Base-by-base conservation (phyloP, 37 sponge, comb jelly and placozoan species). In the Mnemiopsis leidyi region DNA sequence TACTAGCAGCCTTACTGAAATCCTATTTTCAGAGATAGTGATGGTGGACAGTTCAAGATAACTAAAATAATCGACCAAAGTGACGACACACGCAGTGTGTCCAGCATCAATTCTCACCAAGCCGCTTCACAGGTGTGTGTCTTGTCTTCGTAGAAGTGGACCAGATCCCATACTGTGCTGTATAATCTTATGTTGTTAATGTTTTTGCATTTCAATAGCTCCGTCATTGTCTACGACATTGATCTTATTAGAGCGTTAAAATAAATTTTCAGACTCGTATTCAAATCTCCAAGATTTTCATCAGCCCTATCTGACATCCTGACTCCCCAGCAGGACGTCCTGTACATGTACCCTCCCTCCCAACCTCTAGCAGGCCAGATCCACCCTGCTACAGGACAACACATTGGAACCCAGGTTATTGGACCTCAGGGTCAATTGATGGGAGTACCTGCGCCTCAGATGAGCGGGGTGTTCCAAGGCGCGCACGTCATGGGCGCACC, bases 41-140 rank as follows among this genome's bases (percentile, higher is more conserved):
- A 40, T 23, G 90, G 36, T 0, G 61, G 90, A 18, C 90, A 85
- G 90, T 85, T 85, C 61, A 85, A 40, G 90, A 85, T 85, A 16
- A 85, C 90, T 9, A 85, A 85, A 29, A 40, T 85, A 23, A 85
- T 85, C 2, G 90, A 85, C 36, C 26, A 28, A 29, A 77, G 79
- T 32, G 90, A 85, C 36, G 90, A 85, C 39, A 85, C 33, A 28
- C 33, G 90, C 21, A 85, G 90, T 26, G 90, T 85, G n/a, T 40
- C 38, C 48, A 40, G 61, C 3, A 85, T 85, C 48, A 9, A 39
- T 39, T 28, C 79, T 20, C 79, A 77, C 18, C 32, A 77, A 16
- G 2, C 23, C 82, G 24, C 39, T 16, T 61, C 90, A 9, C 61
- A 38, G 90, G 90, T 85, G 3, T 35, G 82, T 82, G n/a, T n/a